A percentile compares a stretch with the other conserved stretches of the same genome.
These are phyloP conservation scores for Cyrtodaria siliqua DNA, from an alignment of 2,888 invertebrate genomes.

Conservation along the genomic window DNA sequence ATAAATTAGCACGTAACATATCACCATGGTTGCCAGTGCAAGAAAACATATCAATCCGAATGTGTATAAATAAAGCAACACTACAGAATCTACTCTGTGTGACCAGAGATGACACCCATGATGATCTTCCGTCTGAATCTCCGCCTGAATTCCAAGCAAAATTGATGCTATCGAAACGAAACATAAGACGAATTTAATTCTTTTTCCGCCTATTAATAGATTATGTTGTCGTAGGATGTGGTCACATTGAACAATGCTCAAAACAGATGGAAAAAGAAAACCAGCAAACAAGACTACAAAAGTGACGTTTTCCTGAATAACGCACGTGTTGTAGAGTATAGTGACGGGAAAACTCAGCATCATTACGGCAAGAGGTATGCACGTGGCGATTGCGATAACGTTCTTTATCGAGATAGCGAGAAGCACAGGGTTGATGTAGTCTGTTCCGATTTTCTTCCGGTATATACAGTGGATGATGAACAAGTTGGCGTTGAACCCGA, in stretches of 20 bases:
- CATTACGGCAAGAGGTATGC: slow-evolving; percentile 27
- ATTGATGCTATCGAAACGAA: not conserved
- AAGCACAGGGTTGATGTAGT: slow-evolving; percentile 33
- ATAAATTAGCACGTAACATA: slow-evolving; percentile 34
- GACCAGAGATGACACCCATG: slow-evolving; percentile 47
- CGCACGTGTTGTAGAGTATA: slow-evolving; percentile 16
- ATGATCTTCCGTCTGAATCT: slow-evolving; percentile 21
- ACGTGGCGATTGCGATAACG: slow-evolving; percentile 23
- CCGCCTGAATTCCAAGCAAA: slow-evolving; percentile 23
- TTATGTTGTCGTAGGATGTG: slow-evolving; percentile 6
- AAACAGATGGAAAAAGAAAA: slow-evolving; percentile 24
- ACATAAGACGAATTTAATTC: no score
- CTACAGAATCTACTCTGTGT: slow-evolving; percentile 18
- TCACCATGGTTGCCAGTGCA: slow-evolving; percentile 19
- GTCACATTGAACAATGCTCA: slow-evolving; percentile 40
- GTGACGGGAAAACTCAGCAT: slow-evolving; percentile 21
- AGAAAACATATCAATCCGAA: slow-evolving; percentile 2
- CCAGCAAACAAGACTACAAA: slow-evolving; percentile 35
- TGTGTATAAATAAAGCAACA: slow-evolving; percentile 29
- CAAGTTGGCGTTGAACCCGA: slow-evolving; percentile 20
- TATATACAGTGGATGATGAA: slow-evolving; percentile 27
- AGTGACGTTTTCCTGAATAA: slow-evolving; percentile 34
- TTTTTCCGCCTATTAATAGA: no score
- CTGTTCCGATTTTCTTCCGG: slow-evolving; percentile 28
- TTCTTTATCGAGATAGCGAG: slow-evolving; percentile 34